Conservation (phyloP, 37 sponge, comb jelly and placozoan species). For the Axinella damicornis region DNA sequence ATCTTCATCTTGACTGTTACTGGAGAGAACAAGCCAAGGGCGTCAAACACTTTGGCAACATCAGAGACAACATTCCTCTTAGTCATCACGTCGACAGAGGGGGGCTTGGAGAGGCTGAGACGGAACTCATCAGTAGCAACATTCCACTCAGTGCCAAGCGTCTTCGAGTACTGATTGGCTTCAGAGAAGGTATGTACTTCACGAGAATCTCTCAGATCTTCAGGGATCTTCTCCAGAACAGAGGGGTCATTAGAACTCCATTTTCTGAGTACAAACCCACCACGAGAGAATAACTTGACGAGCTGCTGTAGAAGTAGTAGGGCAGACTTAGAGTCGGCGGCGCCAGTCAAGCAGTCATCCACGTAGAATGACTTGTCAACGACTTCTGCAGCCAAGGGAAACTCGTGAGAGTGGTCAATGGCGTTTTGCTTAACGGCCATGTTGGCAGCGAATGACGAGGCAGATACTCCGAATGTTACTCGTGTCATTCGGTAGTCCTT, state of each 20-base stretch:
- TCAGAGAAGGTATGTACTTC: constrained; percentile 31
- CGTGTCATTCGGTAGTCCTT: constrained; percentile 53
- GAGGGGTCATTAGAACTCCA: constrained; percentile 40
- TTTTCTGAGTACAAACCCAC: constrained; percentile 47
- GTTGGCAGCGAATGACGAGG: constrained; percentile 53
- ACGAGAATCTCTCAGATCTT: constrained; percentile 33
- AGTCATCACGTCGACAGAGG: neutral
- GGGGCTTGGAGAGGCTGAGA: constrained; percentile 11
- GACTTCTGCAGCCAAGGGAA: constrained; percentile 42
- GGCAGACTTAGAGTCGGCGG: constrained; percentile 31
- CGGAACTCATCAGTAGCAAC: constrained; percentile 22
- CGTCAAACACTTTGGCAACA: constrained; percentile 42
- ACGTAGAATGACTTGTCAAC: constrained; percentile 34
- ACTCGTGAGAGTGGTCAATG: constrained; percentile 33
- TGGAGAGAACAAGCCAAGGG: constrained; percentile 24
- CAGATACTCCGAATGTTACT: constrained; percentile 40
- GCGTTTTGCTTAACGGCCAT: constrained; percentile 51
- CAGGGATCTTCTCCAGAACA: constrained; percentile 34
- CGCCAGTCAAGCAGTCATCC: constrained; percentile 45
- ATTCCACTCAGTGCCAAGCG: constrained; percentile 46
- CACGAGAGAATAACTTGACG: constrained; percentile 31
- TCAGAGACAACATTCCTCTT: constrained; percentile 27
- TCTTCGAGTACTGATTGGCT: constrained; percentile 7
- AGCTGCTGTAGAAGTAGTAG: constrained; percentile 25
- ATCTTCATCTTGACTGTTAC: constrained; percentile 47